Percentiles rank a stretch among this genome's conserved stretches.
Conservation (phyloP, 2,888 invertebrate species). For the Plebejus melissa region DNA sequence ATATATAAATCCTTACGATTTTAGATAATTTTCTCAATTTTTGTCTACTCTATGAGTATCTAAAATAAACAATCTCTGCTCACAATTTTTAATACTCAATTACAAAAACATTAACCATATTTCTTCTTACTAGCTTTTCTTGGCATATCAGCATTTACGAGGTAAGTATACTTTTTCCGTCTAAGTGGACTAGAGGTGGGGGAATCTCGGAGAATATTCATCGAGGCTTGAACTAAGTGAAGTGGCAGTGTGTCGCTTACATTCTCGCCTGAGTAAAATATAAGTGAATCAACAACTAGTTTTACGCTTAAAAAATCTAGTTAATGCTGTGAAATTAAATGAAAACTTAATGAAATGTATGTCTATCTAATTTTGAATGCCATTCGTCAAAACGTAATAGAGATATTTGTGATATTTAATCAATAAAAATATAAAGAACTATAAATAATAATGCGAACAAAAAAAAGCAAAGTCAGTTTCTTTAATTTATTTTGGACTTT, state of each 20-base stretch:
- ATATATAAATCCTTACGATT: background rate
- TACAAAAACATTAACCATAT: background rate
- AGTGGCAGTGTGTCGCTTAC: conserved; percentile 50
- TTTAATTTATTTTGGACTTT: conserved; percentile 13
- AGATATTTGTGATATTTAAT: background rate
- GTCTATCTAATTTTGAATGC: background rate
- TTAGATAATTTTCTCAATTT: background rate
- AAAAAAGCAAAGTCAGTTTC: conserved; percentile 4
- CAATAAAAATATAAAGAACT: background rate
- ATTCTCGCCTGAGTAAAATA: conserved; percentile 49
- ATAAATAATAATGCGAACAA: background rate
- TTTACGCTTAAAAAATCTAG: background rate
- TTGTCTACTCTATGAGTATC: background rate
- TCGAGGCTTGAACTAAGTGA: conserved; percentile 57
- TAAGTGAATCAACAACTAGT: conserved; percentile 15
- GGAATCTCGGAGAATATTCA: conserved; percentile 55
- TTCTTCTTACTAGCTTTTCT: conserved; percentile 43
- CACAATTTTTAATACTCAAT: conserved; percentile 45
- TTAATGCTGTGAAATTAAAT: background rate
- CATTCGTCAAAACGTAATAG: background rate
- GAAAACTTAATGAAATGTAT: background rate
- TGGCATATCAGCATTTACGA: conserved; percentile 10
- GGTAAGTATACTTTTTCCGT: conserved; percentile 24
- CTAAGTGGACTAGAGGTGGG: conserved; percentile 38
- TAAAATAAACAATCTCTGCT: conserved; percentile 62